These are phyloP conservation scores for Gymnobelideus leadbeateri DNA, from an alignment of 2,113 vertebrate species.

Conservation along the genomic window DNA sequence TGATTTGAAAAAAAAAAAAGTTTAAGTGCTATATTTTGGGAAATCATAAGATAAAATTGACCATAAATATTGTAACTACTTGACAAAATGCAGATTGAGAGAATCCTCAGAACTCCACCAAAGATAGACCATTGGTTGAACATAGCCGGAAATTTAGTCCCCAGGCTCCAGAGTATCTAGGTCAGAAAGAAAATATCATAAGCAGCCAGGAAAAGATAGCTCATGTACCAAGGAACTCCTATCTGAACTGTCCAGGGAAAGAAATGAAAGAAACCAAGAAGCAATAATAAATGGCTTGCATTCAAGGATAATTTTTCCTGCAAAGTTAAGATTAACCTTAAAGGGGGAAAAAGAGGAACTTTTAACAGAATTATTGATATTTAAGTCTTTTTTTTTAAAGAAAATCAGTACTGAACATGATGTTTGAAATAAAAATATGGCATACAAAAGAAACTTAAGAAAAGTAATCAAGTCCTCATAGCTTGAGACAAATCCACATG, in stretches of 20 bases:
- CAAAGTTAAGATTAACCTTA: not conserved
- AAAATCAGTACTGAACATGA: not conserved
- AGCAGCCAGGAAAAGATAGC: conserved; percentile 4
- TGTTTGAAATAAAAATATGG: not conserved
- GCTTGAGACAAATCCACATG: not conserved
- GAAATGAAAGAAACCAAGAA: conserved; percentile 10
- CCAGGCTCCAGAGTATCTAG: not conserved
- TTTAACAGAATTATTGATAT: not conserved
- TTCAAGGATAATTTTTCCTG: not conserved
- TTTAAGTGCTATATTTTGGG: not conserved
- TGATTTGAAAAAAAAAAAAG: not conserved
- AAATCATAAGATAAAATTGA: not conserved
- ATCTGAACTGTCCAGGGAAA: not conserved
- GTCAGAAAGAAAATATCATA: not conserved
- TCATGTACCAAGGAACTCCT: not conserved
- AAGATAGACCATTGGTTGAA: not conserved
- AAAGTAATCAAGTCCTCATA: not conserved
- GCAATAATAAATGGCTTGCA: not conserved
- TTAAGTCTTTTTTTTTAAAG: not conserved
- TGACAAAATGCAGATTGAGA: conserved; percentile 6
- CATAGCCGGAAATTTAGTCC: not conserved
- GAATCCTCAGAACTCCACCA: not conserved
- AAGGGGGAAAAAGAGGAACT: not conserved
- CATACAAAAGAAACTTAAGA: not conserved
- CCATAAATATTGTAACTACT: not conserved